A percentile compares a stretch with the other conserved stretches of the same genome.
Evolutionary conservation across 2,797 vertebrate species (phyloP).

Genomic region (Myotis vivesi): DNA sequence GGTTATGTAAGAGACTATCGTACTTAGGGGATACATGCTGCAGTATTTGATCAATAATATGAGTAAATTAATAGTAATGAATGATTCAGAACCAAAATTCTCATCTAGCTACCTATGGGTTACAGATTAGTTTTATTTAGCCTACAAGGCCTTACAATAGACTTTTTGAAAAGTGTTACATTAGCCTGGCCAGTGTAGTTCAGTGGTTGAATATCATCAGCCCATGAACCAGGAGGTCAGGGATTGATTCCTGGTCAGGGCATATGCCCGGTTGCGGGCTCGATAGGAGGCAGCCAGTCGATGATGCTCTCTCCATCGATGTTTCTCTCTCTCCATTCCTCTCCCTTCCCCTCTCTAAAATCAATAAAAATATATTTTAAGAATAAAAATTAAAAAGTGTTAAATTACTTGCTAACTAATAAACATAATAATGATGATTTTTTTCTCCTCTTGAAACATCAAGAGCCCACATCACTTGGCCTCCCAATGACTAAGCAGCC

Average conservation of each 20-base stretch:
- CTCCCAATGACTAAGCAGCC: neutral
- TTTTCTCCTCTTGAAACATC: neutral
- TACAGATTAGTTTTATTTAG: neutral
- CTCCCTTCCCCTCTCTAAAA: no score
- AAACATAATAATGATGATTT: neutral
- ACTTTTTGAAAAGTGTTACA: neutral
- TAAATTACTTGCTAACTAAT: neutral
- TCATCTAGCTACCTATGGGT: neutral
- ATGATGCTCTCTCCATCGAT: no score
- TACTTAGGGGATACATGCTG: neutral
- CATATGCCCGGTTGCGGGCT: no score
- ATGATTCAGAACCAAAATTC: conserved; percentile 32
- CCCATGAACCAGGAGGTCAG: no score
- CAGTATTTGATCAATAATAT: neutral
- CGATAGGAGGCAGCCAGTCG: no score
- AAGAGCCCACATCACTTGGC: neutral
- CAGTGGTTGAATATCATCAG: no score
- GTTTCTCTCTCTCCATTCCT: no score
- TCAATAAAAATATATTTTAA: no score
- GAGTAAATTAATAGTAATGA: conserved; percentile 25
- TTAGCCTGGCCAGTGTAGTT: no score
- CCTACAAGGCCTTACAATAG: neutral
- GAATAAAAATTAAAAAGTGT: neutral
- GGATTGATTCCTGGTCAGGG: no score
- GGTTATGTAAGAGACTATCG: neutral